A percentile compares a stretch with the other conserved stretches of the same genome.
These are phyloP conservation scores for Pangasianodon hypophthalmus DNA, from an alignment of 2,113 vertebrate species.

Conservation along the genomic window DNA sequence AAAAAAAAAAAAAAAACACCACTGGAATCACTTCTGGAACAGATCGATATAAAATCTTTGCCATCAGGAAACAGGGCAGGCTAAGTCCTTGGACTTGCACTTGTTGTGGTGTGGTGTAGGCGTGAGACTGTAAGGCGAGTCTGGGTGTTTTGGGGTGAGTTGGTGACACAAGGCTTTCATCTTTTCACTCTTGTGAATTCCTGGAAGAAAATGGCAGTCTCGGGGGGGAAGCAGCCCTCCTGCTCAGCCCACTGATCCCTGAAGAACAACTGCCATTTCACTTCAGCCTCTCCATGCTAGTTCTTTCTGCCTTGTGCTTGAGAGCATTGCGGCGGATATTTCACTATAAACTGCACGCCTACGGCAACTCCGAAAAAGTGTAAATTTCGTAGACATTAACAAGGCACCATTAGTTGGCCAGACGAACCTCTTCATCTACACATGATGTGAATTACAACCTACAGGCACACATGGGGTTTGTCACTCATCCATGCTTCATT, in stretches of 20 bases:
- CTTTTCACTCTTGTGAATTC: constrained; percentile 62
- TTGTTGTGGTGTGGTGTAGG: constrained; percentile 43
- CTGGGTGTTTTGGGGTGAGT: constrained; percentile 55
- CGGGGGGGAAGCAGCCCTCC: constrained; percentile 47
- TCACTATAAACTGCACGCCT: neutral
- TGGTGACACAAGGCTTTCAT: constrained; percentile 59
- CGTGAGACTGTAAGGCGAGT: constrained; percentile 30
- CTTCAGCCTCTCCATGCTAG: constrained; percentile 41
- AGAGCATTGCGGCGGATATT: constrained; percentile 35
- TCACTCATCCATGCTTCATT: constrained; percentile 60
- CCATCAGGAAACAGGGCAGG: constrained; percentile 14
- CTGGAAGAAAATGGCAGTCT: constrained; percentile 56
- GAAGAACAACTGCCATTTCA: constrained; percentile 63
- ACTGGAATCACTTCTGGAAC: neutral
- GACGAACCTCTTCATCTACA: constrained; percentile 52
- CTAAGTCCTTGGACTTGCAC: constrained; percentile 39
- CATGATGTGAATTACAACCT: constrained; percentile 60
- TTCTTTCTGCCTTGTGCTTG: constrained; percentile 33
- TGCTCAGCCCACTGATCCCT: constrained; percentile 62
- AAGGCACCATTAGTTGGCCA: constrained; percentile 50
- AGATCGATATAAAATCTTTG: constrained; percentile 1
- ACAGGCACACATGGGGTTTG: constrained; percentile 58
- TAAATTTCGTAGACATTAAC: constrained; percentile 48
- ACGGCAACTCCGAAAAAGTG: constrained; percentile 32
- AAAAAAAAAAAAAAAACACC: neutral